phyloP scores from a whole-genome alignment of 2,888 invertebrate genomes.

The Blastobasis lacticolella region DNA sequence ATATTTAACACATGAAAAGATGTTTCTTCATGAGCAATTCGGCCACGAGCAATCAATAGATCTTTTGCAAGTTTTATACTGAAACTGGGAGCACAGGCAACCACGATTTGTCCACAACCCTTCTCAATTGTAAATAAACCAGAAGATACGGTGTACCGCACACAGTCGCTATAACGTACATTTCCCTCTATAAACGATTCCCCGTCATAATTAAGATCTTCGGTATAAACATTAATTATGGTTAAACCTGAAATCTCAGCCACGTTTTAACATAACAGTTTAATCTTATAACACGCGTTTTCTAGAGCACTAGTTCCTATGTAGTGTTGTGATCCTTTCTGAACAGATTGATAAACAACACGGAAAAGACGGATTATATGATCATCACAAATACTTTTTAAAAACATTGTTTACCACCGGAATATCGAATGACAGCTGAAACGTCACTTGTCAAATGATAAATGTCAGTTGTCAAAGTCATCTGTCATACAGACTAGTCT shows the following conservation, averaged over 20 bases:
- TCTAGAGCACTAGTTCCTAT: neutral
- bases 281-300: neutral
- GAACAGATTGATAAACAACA: too few relatives aligned
- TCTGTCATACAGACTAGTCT: too few relatives aligned
- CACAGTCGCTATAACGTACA: neutral
- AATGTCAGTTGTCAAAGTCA: too few relatives aligned
- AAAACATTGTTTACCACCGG: too few relatives aligned
- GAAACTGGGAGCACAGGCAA: neutral
- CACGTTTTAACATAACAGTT: constrained; percentile 1
- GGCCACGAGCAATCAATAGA: neutral
- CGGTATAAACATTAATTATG: neutral
- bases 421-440: too few relatives aligned
- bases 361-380: too few relatives aligned
- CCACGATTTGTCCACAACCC: neutral
- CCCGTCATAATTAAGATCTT: neutral
- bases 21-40: neutral
- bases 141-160: neutral
- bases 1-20: neutral
- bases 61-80: neutral
- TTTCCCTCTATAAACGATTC: neutral
- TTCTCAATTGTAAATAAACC: neutral
- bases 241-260: neutral
- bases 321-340: too few relatives aligned
- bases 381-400: too few relatives aligned
- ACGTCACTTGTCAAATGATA: too few relatives aligned